These are phyloP conservation scores for Eupithecia pulchellata DNA, from an alignment of 2,888 invertebrate genomes.

Conservation along the genomic window DNA sequence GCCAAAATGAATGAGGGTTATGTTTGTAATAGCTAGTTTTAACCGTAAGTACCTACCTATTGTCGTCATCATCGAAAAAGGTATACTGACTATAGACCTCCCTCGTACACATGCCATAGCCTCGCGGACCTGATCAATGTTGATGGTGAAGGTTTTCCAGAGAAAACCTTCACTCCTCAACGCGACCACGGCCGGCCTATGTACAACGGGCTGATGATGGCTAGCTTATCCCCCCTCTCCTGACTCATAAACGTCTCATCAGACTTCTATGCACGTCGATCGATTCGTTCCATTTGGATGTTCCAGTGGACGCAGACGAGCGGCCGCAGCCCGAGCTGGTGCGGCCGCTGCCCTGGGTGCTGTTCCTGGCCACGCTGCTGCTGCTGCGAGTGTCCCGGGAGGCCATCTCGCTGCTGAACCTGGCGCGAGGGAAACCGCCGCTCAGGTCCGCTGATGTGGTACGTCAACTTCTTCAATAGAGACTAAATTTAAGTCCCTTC, in stretches of 20 bases:
- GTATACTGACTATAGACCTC: too few relatives aligned
- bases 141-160: too few relatives aligned
- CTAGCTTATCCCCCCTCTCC: too few relatives aligned
- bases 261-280: not conserved
- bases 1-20: not conserved
- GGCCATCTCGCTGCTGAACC: conserved; percentile 75
- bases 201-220: too few relatives aligned
- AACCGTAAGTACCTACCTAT: too few relatives aligned
- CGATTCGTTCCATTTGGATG: not conserved
- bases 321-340: conserved; percentile 78
- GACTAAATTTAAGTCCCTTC: not conserved
- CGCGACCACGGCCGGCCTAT: too few relatives aligned
- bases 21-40: too few relatives aligned
- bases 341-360: conserved; percentile 86
- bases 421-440: conserved; percentile 78
- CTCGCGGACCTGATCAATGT: too few relatives aligned
- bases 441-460: conserved; percentile 83
- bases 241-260: not conserved
- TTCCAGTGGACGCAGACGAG: conserved; percentile 82
- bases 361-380: conserved; percentile 81
- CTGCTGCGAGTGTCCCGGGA: conserved; percentile 74
- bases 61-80: too few relatives aligned
- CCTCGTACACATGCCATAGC: too few relatives aligned
- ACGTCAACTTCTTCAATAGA: conserved; percentile 5
- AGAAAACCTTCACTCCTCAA: too few relatives aligned